Base-by-base conservation (phyloP, 1,140 invertebrate genomes). In the Drosophila ananassae region DNA sequence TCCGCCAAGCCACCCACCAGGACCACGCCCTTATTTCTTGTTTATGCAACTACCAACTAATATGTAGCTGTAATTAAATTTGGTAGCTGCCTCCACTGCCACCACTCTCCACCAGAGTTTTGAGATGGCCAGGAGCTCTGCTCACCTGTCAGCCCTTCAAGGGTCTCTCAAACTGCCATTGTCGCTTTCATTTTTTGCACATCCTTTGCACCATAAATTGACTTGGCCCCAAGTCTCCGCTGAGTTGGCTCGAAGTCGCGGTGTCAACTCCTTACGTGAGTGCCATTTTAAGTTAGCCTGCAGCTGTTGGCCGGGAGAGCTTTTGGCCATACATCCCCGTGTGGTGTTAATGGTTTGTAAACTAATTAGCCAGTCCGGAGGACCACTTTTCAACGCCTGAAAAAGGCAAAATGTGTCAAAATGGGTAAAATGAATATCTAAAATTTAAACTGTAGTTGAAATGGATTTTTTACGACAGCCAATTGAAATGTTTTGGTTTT, bases 11-110 rank as follows among this genome's bases (percentile, higher is more conserved):
- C 37, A 17, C 30, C 24, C 21, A 37, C 12, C 10, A n/a, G 4
- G 44, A 13, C 32, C 47, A 44, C 61, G 64, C 60, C 51, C 64
- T 22, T 32, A 6, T 46, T 30, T 44, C 48, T 80, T 85, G 82
- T 87, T 85, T 85, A 87, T 85, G 77, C 77, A 89, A 68, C 69
- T 62, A 22, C 44, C 10, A 78, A 79, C 82, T 82, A 87, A 87
- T 87, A 87, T 87, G 82, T 83, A 79, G 84, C 69, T 67, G 73
- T 89, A 89, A 89, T 89, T 89, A 89, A 89, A 89, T 89, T 89
- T 89, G 48, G 64, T 59, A 57, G 64, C 53, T 64, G 57, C 50
- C 30, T 37, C 30, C 13, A 8, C 41, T 13, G 41, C n/a, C n/a
- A n/a, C 50, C 17, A 17, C 17, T 17, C 17, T 17, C 22, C 25